Conservation (phyloP, 2,797 vertebrate genomes). For the Onychomys arenicola region DNA sequence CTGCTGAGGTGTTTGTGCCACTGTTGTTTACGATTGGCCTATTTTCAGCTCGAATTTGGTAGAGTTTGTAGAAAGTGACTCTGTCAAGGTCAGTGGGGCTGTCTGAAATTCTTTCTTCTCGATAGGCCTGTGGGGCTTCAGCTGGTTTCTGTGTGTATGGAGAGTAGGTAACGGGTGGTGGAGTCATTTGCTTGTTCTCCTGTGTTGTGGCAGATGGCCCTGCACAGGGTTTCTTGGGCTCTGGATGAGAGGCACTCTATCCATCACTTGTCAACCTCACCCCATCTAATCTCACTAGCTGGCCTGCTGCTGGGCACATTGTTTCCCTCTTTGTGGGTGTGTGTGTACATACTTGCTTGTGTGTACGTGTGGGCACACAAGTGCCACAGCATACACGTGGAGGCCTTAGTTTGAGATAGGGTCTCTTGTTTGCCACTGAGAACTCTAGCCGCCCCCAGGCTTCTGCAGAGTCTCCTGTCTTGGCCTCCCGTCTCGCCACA, state of each 20-base stretch:
- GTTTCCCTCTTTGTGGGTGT: background rate
- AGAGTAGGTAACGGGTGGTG: fast-evolving
- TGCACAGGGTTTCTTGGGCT: background rate
- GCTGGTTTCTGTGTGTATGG: background rate
- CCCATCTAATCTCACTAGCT: background rate
- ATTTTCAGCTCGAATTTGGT: background rate
- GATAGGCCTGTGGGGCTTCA: background rate
- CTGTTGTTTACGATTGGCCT: background rate
- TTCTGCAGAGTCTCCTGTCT: background rate
- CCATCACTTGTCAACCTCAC: background rate
- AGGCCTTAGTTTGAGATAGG: background rate
- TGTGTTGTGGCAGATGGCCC: background rate
- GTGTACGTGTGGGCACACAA: background rate
- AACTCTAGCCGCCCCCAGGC: background rate
- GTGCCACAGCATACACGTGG: background rate
- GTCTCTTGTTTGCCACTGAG: background rate
- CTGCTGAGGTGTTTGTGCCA: background rate
- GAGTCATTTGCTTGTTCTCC: background rate
- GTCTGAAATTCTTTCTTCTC: background rate
- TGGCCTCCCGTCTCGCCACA: background rate
- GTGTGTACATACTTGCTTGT: background rate
- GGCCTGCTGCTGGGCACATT: background rate
- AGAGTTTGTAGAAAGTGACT: background rate
- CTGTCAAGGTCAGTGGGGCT: background rate
- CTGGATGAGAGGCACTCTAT: background rate